phyloP scores from a whole-genome alignment of 2,888 invertebrate species.

The Scrobipalpa atriplicella region DNA sequence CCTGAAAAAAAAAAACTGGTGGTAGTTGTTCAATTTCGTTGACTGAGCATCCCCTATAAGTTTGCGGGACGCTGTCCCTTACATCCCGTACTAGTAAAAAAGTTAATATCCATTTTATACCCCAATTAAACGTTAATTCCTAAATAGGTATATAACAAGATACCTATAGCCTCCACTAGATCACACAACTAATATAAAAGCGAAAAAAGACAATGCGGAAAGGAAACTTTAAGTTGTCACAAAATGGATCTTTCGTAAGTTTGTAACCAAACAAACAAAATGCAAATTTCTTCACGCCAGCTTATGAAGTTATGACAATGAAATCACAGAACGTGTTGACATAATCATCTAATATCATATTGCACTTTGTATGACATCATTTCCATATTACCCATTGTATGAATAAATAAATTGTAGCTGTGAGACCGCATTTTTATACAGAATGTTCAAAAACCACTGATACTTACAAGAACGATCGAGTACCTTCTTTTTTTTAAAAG shows the following conservation, averaged over 20 bases:
- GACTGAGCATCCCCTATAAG: no score
- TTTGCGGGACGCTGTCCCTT: no score
- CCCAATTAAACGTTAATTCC: no score
- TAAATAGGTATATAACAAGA: no score
- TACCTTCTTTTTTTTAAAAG: no score
- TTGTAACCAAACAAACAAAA: background rate
- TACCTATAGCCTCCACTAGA: no score
- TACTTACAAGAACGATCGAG: no score
- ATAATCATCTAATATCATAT: constrained; percentile 15
- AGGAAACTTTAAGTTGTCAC: background rate
- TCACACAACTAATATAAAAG: background rate
- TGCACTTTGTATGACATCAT: constrained; percentile 11
- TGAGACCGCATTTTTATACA: background rate
- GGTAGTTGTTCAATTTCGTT: no score
- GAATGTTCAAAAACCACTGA: no score
- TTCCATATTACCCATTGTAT: constrained; percentile 19
- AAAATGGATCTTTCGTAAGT: background rate
- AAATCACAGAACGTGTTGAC: constrained; percentile 18
- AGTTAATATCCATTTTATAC: no score
- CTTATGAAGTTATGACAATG: constrained; percentile 14
- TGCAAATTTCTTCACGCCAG: constrained; percentile 11
- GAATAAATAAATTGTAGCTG: background rate
- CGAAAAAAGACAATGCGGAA: background rate
- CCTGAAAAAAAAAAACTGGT: no score
- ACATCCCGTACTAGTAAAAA: no score